Base-by-base conservation (phyloP, 1,140 invertebrate genomes). In the Drosophila tsacasi region DNA sequence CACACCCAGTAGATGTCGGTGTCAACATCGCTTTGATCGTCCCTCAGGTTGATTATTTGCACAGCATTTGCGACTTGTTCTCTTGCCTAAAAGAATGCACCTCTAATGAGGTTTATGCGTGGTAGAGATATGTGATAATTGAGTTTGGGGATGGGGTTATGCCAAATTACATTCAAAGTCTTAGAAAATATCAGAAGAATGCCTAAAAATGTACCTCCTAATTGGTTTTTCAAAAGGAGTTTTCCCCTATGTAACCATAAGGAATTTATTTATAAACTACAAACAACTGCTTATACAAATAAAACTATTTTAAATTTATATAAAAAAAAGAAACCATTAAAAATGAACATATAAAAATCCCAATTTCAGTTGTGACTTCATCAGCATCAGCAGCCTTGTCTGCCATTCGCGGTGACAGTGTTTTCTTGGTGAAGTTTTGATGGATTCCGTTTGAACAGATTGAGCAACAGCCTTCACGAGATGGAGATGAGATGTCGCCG, bases 21-120 rank as follows among this genome's bases (percentile, higher is more conserved):
- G 37, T 62, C 54, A 54, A 35, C 63, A 58, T 49, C 55, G 67
- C 85, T 87, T 87, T 87, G 84, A 87, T 90, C 81, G 54, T 79
- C 52, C 82, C 73, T 77, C 81, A 83, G 84, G 76, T 89, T 89
- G 72, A 77, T 72, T 78, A 84, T 79, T 79, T 79, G 59, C 61
- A 50, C 55, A 32, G 59, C 59, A 55, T 52, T 59, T 71, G 72
- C 42, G 58, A 25, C 47, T 55, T 47, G 44, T 71, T 58, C n/a
- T 12, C 17, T 50, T 17, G 42, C 13, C 12, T 30, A 13, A 32
- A 52, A 10, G 68, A 59, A 32, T 49, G 42, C 35, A 42, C 9
- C 42, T 50, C 27, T 40, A 50, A 40, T 50, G n/a, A 73, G 47
- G 67, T 49, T 73, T n/a, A 72, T 72, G 66, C 67, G 25, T 49